Conservation (phyloP, 2,113 vertebrate species). For the Maccullochella peelii region DNA sequence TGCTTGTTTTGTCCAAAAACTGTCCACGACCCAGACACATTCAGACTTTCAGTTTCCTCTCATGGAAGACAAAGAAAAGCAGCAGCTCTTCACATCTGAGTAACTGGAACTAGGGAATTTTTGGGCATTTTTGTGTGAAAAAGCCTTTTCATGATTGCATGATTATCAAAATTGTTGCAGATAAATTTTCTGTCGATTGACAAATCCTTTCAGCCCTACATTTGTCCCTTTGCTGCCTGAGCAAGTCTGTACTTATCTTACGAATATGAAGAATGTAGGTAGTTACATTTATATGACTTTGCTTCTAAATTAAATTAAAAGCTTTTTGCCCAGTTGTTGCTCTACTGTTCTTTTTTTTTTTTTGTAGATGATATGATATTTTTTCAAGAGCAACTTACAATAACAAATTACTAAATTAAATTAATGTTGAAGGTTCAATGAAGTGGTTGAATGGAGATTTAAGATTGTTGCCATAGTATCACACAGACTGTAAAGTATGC, state of each 20-base stretch:
- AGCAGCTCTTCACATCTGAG: background rate
- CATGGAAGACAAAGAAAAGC: background rate
- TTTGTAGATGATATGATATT: background rate
- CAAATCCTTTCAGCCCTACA: background rate
- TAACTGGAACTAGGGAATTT: background rate
- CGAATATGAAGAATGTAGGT: background rate
- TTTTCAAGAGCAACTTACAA: background rate
- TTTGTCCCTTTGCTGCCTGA: background rate
- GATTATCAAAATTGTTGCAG: background rate
- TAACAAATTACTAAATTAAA: background rate
- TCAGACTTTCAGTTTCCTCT: background rate
- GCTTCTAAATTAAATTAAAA: background rate
- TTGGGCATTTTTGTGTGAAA: background rate
- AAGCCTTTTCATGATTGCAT: background rate
- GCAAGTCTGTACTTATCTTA: background rate
- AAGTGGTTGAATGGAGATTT: background rate
- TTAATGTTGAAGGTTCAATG: background rate
- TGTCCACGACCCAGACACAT: background rate
- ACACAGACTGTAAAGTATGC: constrained; percentile 1
- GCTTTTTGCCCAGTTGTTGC: background rate
- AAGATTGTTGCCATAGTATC: background rate
- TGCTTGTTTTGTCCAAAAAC: background rate
- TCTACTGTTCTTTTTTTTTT: background rate
- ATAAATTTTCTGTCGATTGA: background rate
- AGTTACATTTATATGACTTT: background rate